Evolutionary conservation across 2,888 invertebrate genomes (phyloP), one percentile per base, ranked within the genome.

Genomic region (Spilosoma lubricipeda): DNA sequence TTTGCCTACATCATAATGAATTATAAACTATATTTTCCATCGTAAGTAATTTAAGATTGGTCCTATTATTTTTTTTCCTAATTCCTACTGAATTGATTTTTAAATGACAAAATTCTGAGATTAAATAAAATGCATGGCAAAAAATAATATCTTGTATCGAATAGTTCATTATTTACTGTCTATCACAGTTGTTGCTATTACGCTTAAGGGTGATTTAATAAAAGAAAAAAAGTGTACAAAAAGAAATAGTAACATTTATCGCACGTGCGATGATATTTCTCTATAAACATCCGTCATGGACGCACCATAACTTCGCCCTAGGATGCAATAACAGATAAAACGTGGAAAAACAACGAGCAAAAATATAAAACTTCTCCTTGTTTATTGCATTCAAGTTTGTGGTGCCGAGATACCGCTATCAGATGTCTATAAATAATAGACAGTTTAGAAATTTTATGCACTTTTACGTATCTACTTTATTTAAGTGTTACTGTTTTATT

Each of bases 261-360:
- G 87, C 86, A 88, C 87, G 85, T 86, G 87, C 86, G 77, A 82
- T 86, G 84, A 87, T 88, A 85, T 86, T 89, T 87, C 83, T 85
- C 80, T 85, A 88, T 87, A 88, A 88, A 88, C 90, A 92, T 92
- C 87, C 82, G 90, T 91, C 90, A 91, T 88, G 87, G 87, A 78
- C 82, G 84, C 82, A 86, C 89, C 83, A 90, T 90, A 88, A 90
- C 86, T 84, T 80, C 78, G 82, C 86, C 87, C 87, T 85, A 87
- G 87, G 91, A 90, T 88, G 92, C 91, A 93, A 93, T 93, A 93
- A 93, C 89, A 91, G 93, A 93, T 93, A 93, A 93, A 93, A 93
- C 86, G 83, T 83, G 88, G 86, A 88, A 92, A 90, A 90, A 90
- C 87, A 88, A 84, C 80, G 82, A 81, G 85, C 81, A 83, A 86